Conservation (phyloP, 2,888 invertebrate genomes). For the Hemaris fuciformis region DNA sequence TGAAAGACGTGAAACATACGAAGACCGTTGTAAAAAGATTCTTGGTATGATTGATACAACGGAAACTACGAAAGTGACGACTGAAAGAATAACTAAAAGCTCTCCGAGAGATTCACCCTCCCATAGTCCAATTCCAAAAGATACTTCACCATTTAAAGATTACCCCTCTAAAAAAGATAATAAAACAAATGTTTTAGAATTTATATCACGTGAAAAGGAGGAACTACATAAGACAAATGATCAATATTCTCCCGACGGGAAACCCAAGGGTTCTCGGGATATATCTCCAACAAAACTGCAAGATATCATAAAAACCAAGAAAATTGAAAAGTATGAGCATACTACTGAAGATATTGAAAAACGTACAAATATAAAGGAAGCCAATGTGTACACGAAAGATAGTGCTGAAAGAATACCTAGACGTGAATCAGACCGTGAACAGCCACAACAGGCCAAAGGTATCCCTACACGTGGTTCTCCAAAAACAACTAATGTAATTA, state of each 20-base stretch:
- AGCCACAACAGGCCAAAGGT: conserved; percentile 6
- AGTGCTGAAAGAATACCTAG: conserved; percentile 29
- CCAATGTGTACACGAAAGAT: conserved; percentile 15
- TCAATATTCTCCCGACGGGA: conserved; percentile 20
- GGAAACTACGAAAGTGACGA: conserved; percentile 38
- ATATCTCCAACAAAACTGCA: conserved; percentile 53
- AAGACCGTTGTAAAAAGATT: conserved; percentile 86
- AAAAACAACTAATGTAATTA: conserved; percentile 10
- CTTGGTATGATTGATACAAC: conserved; percentile 81
- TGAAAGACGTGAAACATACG: conserved; percentile 86
- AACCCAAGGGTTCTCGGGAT: conserved; percentile 33
- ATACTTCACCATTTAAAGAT: conserved; percentile 34
- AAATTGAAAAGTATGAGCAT: conserved; percentile 2
- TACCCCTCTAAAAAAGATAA: conserved; percentile 28
- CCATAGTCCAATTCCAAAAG: conserved; percentile 48
- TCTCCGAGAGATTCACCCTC: conserved; percentile 57
- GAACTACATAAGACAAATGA: conserved; percentile 33
- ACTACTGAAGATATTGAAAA: conserved; percentile 12
- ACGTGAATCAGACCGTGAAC: conserved; percentile 3
- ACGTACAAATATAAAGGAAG: background rate
- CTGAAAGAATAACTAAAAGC: conserved; percentile 28
- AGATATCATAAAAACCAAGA: conserved; percentile 38
- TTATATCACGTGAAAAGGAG: conserved; percentile 46
- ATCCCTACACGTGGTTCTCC: conserved; percentile 9
- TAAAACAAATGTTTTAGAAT: conserved; percentile 39